Evolutionary conservation across 2,113 vertebrate species (phyloP).

Genomic region (Corythoichthys haematopterus): DNA sequence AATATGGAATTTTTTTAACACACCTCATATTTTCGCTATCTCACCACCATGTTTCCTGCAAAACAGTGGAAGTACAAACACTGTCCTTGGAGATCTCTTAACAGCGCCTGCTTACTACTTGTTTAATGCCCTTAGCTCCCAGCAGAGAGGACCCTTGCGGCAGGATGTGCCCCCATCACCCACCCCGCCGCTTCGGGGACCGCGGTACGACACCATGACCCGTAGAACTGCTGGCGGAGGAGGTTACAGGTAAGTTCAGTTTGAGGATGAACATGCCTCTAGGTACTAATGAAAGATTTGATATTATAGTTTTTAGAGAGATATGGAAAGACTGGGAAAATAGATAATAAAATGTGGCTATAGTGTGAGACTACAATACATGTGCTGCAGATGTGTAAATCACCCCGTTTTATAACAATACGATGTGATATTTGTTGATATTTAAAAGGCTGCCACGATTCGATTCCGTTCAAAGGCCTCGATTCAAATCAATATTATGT

Average conservation of each 20-base stretch:
- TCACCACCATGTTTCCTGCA: background rate
- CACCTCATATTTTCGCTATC: background rate
- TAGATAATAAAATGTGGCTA: background rate
- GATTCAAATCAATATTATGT: no score
- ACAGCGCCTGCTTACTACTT: background rate
- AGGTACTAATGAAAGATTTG: conserved; percentile 18
- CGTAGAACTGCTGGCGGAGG: conserved; percentile 60
- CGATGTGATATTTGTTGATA: no score
- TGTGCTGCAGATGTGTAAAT: no score
- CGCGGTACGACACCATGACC: conserved; percentile 77
- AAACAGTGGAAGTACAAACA: background rate
- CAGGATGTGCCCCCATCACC: conserved; percentile 95
- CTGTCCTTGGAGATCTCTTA: background rate
- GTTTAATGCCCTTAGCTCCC: conserved; percentile 41
- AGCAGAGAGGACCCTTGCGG: conserved; percentile 86
- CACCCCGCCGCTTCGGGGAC: conserved; percentile 75
- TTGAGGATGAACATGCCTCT: conserved; percentile 9
- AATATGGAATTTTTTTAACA: background rate
- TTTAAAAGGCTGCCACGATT: no score
- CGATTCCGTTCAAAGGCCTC: no score
- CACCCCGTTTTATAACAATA: no score
- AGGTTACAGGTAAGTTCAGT: conserved; percentile 65
- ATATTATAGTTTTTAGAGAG: background rate
- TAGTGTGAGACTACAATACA: background rate
- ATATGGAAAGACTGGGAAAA: background rate